These are phyloP conservation scores for Petromus typicus DNA, from an alignment of 2,113 vertebrate genomes.

Conservation along the genomic window DNA sequence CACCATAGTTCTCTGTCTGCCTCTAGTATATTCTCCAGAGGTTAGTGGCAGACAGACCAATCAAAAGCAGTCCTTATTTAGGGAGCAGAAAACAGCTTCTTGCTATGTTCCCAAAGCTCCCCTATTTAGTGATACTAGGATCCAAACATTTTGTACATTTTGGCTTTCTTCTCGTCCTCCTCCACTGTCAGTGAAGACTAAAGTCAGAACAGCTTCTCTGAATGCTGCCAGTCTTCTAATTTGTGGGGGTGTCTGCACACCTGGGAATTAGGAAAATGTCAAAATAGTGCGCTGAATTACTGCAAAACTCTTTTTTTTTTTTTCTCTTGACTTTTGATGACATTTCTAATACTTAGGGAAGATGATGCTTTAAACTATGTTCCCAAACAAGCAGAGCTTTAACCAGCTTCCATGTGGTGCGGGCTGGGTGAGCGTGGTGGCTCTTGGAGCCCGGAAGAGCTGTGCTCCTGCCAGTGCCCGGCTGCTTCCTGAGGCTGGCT, in stretches of 20 bases:
- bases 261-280: constrained; percentile 56
- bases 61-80: background rate
- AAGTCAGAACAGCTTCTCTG: background rate
- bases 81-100: background rate
- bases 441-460: background rate
- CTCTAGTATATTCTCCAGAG: background rate
- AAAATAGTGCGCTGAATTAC: constrained; percentile 8
- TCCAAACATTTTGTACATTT: constrained; percentile 53
- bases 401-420: background rate
- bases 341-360: constrained; percentile 44
- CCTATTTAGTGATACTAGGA: background rate
- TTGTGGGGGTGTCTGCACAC: constrained; percentile 51
- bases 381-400: background rate
- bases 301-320: constrained; percentile 22
- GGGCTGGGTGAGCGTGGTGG: background rate
- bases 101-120: background rate
- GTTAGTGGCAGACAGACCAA: background rate
- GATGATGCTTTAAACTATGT: constrained; percentile 42
- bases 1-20: background rate
- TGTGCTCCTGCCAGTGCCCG: background rate
- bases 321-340: constrained; percentile 51
- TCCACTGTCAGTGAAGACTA: background rate
- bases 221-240: constrained; percentile 49
- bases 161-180: constrained; percentile 52
- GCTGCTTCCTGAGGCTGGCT: background rate